Conservation (phyloP, 2,888 invertebrate genomes). For the Catocala fraxini region DNA sequence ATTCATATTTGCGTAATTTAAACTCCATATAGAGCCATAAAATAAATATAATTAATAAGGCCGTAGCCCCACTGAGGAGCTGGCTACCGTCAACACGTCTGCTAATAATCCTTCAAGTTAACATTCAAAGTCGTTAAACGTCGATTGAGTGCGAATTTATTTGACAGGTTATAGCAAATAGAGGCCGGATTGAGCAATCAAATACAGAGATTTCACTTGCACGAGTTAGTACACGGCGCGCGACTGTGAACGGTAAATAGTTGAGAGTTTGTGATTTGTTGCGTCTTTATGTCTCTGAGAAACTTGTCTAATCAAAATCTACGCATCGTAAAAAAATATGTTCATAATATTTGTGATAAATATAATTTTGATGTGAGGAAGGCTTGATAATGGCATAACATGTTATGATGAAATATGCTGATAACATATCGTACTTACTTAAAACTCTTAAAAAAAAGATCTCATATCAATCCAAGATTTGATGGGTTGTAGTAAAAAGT, state of each 20-base stretch:
- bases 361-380: too few relatives aligned
- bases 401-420: too few relatives aligned
- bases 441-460: too few relatives aligned
- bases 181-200: slow-evolving; percentile 64
- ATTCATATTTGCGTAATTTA: slow-evolving; percentile 25
- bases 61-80: slow-evolving; percentile 24
- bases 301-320: too few relatives aligned
- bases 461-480: too few relatives aligned
- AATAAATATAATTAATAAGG: slow-evolving; percentile 40
- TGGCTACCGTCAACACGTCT: slow-evolving; percentile 55
- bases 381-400: too few relatives aligned
- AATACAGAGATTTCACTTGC: slow-evolving; percentile 51
- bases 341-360: too few relatives aligned
- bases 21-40: slow-evolving; percentile 50
- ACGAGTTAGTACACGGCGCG: slow-evolving; percentile 45
- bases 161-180: slow-evolving; percentile 71
- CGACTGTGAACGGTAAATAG: slow-evolving; percentile 21
- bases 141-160: slow-evolving; percentile 63
- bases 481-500: too few relatives aligned
- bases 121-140: slow-evolving; percentile 64
- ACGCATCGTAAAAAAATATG: too few relatives aligned
- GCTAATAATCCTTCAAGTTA: slow-evolving; percentile 58
- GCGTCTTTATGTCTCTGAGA: slow-evolving; percentile 11
- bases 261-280: slow-evolving; percentile 17
- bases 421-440: too few relatives aligned